Evolutionary conservation across 2,888 invertebrate species (phyloP).

Genomic region (Julus scanicus): DNA sequence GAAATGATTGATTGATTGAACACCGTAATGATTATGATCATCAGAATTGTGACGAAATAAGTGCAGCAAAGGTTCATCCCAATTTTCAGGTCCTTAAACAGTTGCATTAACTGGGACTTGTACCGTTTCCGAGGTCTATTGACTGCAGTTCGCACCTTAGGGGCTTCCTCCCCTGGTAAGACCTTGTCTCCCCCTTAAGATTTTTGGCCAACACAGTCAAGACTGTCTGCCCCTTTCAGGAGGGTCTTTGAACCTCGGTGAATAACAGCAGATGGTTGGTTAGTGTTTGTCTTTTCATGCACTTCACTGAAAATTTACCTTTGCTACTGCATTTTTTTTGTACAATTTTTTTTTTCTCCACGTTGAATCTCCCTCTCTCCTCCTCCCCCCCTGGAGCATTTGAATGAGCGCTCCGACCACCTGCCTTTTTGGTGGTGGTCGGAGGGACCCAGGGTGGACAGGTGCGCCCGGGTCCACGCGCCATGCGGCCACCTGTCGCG

Average conservation of each 20-base stretch:
- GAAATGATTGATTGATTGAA: too few species aligned
- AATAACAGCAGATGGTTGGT: not conserved
- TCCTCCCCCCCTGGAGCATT: not conserved
- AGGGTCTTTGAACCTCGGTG: not conserved
- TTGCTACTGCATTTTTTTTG: not conserved
- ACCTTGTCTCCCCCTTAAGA: not conserved
- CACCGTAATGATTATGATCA: too few species aligned
- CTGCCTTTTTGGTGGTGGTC: not conserved
- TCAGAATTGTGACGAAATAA: too few species aligned
- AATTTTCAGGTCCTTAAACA: too few species aligned
- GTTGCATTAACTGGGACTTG: too few species aligned
- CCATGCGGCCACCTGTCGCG: not conserved
- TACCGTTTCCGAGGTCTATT: not conserved
- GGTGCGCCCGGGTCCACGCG: not conserved
- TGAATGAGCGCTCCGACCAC: not conserved
- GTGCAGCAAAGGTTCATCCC: too few species aligned
- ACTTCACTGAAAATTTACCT: not conserved
- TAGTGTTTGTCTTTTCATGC: not conserved
- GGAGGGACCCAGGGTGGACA: not conserved
- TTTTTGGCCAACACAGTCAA: too few species aligned
- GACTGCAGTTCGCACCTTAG: not conserved
- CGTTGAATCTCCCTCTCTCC: not conserved
- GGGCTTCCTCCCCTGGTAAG: not conserved
- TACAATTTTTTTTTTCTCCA: too few species aligned
- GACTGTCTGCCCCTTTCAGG: not conserved